These are phyloP conservation scores for Dichetophora obliterata DNA, from an alignment of 2,888 invertebrate genomes.

Conservation along the genomic window DNA sequence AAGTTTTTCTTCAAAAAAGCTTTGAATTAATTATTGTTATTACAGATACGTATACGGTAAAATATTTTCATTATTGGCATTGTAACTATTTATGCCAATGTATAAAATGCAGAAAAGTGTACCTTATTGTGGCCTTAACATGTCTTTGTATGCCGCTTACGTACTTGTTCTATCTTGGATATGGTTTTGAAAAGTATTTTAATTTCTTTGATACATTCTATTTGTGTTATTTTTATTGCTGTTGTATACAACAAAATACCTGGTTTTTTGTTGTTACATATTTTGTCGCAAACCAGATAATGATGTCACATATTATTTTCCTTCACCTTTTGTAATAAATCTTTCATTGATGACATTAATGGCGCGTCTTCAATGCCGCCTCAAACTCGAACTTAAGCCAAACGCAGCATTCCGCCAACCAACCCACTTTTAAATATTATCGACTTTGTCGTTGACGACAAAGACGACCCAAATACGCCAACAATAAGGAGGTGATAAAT, in stretches of 20 bases:
- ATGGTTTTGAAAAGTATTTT: not conserved
- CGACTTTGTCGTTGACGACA: too few species aligned
- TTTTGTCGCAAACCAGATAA: constrained; percentile 45
- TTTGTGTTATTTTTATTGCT: not conserved
- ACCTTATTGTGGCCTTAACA: not conserved
- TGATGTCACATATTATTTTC: constrained; percentile 54
- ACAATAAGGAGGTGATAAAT: constrained; percentile 18
- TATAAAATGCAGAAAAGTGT: too few species aligned
- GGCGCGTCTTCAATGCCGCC: constrained; percentile 36
- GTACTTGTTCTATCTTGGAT: too few species aligned
- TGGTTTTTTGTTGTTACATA: not conserved
- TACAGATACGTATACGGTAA: too few species aligned
- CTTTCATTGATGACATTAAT: constrained; percentile 59
- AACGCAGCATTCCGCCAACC: not conserved
- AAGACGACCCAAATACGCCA: not conserved
- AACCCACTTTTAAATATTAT: not conserved
- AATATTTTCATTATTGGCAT: too few species aligned
- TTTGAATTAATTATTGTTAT: too few species aligned
- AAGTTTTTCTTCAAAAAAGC: too few species aligned
- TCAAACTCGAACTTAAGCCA: not conserved
- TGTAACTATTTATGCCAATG: too few species aligned
- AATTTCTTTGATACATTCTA: not conserved
- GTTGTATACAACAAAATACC: not conserved
- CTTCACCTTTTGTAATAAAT: constrained; percentile 60
- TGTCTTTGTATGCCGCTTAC: too few species aligned